Evolutionary conservation across 2,888 invertebrate species (phyloP).

Genomic region (Sthenelais limicola): DNA sequence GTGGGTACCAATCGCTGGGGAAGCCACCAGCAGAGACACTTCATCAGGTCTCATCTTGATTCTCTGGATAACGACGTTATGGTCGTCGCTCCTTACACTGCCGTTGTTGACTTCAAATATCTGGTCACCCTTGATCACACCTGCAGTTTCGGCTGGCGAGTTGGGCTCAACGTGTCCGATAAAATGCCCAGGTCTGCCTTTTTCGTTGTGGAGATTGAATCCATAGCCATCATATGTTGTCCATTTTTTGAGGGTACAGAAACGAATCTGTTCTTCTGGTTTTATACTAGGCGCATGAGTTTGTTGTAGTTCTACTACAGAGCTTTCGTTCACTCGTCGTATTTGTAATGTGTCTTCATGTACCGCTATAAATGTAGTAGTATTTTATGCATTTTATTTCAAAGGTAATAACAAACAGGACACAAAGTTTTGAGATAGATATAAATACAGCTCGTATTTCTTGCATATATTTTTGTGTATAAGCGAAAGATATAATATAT

Average conservation of each 20-base stretch:
- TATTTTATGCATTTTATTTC: too few species aligned
- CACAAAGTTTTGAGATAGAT: too few species aligned
- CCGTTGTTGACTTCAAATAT: constrained; percentile 83
- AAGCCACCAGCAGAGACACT: constrained; percentile 33
- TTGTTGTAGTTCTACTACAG: too few species aligned
- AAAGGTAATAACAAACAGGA: too few species aligned
- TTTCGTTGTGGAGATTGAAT: constrained; percentile 96
- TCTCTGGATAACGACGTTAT: constrained; percentile 21
- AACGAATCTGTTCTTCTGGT: too few species aligned
- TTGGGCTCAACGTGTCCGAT: constrained; percentile 90
- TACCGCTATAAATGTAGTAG: too few species aligned
- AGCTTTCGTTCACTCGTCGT: too few species aligned
- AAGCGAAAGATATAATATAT: too few species aligned
- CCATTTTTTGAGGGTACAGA: constrained; percentile 87
- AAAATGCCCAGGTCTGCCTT: constrained; percentile 92
- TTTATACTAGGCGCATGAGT: too few species aligned
- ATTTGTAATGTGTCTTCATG: too few species aligned
- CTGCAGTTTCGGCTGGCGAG: constrained; percentile 75
- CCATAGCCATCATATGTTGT: constrained; percentile 95
- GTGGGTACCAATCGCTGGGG: constrained; percentile 1
- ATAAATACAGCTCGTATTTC: too few species aligned
- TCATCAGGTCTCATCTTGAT: constrained; percentile 32
- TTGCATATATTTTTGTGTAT: too few species aligned
- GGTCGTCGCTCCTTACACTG: constrained; percentile 76
- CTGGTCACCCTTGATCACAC: constrained; percentile 83